These are phyloP conservation scores for Tinamus guttatus DNA, from an alignment of 2,113 vertebrate species.

Conservation along the genomic window DNA sequence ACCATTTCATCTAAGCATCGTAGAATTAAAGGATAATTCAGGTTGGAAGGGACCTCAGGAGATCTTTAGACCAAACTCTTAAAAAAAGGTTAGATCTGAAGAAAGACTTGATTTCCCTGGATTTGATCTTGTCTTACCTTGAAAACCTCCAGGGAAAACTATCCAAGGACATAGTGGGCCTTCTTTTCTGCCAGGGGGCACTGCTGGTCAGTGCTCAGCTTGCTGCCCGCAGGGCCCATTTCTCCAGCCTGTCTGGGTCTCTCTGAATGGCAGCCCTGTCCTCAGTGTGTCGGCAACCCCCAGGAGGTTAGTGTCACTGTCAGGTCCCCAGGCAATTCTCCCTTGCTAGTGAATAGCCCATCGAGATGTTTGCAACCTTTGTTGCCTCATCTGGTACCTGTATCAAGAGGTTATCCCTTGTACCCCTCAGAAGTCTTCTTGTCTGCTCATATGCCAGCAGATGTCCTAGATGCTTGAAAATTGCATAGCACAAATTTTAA, in stretches of 20 bases:
- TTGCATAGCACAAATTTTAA: not conserved
- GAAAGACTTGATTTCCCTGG: not conserved
- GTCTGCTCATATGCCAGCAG: not conserved
- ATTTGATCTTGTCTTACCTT: not conserved
- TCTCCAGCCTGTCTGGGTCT: not conserved
- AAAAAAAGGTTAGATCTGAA: not conserved
- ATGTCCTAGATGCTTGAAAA: not conserved
- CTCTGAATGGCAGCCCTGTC: not conserved
- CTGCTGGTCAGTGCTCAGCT: too few relatives aligned
- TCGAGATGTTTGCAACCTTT: not conserved
- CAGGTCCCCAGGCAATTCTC: not conserved
- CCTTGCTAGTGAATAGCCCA: not conserved
- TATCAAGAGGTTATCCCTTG: not conserved
- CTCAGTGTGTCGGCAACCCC: not conserved
- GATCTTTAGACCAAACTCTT: not conserved
- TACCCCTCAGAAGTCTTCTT: not conserved
- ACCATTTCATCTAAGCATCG: not conserved
- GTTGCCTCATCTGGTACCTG: not conserved
- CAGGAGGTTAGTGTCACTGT: not conserved
- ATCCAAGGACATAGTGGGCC: not conserved
- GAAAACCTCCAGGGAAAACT: not conserved
- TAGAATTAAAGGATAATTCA: not conserved
- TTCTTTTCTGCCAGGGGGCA: not conserved
- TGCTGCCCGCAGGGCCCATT: not conserved
- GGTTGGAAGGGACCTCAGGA: not conserved